A percentile compares a stretch with the other conserved stretches of the same genome.
phyloP scores from a whole-genome alignment of 1,140 invertebrate genomes.

The Zeugodacus cucurbitae region DNA sequence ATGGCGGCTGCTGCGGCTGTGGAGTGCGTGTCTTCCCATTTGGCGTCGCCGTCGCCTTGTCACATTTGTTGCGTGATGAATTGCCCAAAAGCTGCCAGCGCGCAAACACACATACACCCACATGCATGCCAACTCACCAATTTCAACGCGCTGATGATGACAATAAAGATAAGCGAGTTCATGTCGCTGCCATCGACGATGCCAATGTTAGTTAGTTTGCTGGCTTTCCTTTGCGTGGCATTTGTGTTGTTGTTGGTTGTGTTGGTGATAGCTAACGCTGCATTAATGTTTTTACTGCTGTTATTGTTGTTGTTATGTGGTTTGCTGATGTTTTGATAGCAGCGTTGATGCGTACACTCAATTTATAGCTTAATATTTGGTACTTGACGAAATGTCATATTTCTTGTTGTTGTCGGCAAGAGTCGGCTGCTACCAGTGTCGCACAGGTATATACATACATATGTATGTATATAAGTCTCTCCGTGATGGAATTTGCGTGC shows the following conservation, averaged over 20 bases:
- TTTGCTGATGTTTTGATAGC: not conserved
- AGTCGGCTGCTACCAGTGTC: not conserved
- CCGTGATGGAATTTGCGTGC: not conserved
- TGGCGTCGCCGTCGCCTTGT: not conserved
- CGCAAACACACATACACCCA: not conserved
- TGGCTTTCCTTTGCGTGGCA: not conserved
- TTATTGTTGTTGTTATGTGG: not conserved
- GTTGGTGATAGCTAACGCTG: not conserved
- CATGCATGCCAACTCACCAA: not conserved
- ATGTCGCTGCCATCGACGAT: not conserved
- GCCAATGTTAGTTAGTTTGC: not conserved
- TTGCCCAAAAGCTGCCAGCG: not conserved
- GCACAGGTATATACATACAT: not conserved
- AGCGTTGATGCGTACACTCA: not conserved
- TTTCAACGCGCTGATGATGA: constrained; percentile 14
- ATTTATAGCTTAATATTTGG: constrained; percentile 26
- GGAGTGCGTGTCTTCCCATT: not conserved
- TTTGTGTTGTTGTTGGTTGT: not conserved
- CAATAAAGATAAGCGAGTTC: constrained; percentile 30
- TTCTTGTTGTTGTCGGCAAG: constrained; percentile 5
- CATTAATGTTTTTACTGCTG: not conserved
- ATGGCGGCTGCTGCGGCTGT: not conserved
- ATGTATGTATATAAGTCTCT: not conserved
- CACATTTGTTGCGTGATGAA: constrained; percentile 4
- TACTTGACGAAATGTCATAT: constrained; percentile 10